phyloP scores from a whole-genome alignment of 1,140 invertebrate genomes.

The Pinna nobilis region DNA sequence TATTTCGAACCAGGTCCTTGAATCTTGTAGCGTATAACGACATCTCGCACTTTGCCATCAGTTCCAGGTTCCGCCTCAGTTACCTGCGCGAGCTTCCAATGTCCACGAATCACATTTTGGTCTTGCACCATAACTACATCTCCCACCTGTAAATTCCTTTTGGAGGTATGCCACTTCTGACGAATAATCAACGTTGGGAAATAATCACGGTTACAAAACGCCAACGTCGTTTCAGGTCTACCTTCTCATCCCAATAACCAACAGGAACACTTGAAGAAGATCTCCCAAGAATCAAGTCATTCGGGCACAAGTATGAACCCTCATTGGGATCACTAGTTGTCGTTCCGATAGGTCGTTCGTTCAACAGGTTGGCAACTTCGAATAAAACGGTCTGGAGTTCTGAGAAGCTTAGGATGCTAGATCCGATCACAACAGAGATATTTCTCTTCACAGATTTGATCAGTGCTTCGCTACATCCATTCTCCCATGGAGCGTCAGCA shows the following conservation, averaged over 20 bases:
- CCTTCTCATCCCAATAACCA: neutral
- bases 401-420: slow-evolving; percentile 1
- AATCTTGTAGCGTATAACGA: slow-evolving; percentile 1
- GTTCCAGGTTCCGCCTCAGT: neutral
- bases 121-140: slow-evolving; percentile 21
- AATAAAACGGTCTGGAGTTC: slow-evolving; percentile 28
- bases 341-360: slow-evolving; percentile 17
- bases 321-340: slow-evolving; percentile 23
- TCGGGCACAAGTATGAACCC: slow-evolving; percentile 19
- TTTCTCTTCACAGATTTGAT: slow-evolving; percentile 25
- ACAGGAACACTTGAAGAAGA: slow-evolving; percentile 1
- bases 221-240: neutral
- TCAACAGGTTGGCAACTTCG: slow-evolving; percentile 14
- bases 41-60: slow-evolving; percentile 6
- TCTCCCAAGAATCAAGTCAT: slow-evolving; percentile 21
- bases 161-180: slow-evolving; percentile 17
- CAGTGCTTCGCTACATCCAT: slow-evolving; percentile 21
- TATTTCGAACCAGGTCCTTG: neutral
- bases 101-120: neutral
- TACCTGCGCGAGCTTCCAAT: slow-evolving; percentile 25
- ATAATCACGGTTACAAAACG: slow-evolving; percentile 14
- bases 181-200: slow-evolving; percentile 3
- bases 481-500: slow-evolving; percentile 12
- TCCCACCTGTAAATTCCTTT: neutral
- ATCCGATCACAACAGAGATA: neutral